These are phyloP conservation scores for Tiaroga cobitis DNA, from an alignment of 2,797 vertebrate species.

Conservation along the genomic window DNA sequence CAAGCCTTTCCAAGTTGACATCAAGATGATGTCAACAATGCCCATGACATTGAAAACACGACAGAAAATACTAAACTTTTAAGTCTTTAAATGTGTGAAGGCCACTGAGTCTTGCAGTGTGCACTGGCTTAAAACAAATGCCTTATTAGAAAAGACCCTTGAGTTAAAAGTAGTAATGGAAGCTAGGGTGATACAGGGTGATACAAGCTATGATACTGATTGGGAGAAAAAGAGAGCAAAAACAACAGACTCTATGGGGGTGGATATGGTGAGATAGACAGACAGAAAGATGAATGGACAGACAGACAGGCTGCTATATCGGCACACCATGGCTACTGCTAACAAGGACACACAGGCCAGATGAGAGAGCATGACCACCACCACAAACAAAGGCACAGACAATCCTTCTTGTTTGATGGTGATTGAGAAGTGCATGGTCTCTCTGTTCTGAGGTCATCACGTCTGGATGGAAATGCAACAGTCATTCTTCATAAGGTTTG, in stretches of 20 bases:
- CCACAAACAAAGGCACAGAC: conserved; percentile 24
- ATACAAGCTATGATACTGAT: conserved; percentile 13
- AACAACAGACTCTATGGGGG: background rate
- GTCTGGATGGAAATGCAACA: background rate
- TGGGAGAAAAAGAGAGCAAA: conserved; percentile 15
- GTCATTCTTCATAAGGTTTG: background rate
- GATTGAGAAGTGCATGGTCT: background rate
- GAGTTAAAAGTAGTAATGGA: background rate
- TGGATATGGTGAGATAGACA: conserved; percentile 16
- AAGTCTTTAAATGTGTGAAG: background rate
- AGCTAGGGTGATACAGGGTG: background rate
- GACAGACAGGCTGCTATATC: conserved; percentile 7
- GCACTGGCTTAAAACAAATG: background rate
- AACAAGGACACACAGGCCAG: conserved; percentile 35
- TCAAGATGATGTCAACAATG: background rate
- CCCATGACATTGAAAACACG: background rate
- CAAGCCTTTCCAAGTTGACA: background rate
- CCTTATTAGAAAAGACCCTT: background rate
- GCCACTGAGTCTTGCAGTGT: background rate
- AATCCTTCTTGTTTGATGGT: conserved; percentile 22
- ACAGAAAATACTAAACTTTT: background rate
- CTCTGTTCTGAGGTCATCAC: background rate
- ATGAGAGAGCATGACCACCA: conserved; percentile 31
- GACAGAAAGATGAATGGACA: conserved; percentile 28
- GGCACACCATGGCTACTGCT: conserved; percentile 22